Evolutionary conservation across 2,797 vertebrate species (phyloP).

Genomic region (Gastrophryne carolinensis): DNA sequence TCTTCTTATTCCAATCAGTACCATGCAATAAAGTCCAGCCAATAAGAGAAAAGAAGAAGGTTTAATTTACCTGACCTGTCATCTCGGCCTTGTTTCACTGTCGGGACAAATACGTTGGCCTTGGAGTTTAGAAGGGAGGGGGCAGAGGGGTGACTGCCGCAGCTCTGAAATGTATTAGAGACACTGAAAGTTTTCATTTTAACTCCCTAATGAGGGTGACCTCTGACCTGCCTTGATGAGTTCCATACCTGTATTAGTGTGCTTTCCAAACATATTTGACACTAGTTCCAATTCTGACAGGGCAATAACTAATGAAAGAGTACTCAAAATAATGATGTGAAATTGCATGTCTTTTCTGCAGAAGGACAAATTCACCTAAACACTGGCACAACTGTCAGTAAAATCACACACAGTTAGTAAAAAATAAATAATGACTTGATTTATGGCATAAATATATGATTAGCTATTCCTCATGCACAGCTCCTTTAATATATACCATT

Average conservation of each 20-base stretch:
- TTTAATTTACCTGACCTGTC: slow-evolving; percentile 73
- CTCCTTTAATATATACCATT: neutral
- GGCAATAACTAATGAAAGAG: slow-evolving; percentile 97
- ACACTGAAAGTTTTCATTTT: slow-evolving; percentile 96
- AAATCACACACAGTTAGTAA: slow-evolving; percentile 62
- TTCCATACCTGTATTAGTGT: slow-evolving; percentile 96
- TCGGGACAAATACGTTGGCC: slow-evolving; percentile 68
- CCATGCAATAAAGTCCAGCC: slow-evolving; percentile 72
- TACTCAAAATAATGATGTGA: slow-evolving; percentile 91
- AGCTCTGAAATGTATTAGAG: slow-evolving; percentile 82
- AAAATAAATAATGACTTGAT: slow-evolving; percentile 69
- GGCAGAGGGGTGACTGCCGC: slow-evolving; percentile 69
- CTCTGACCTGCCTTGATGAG: slow-evolving; percentile 94
- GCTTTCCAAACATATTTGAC: slow-evolving; percentile 81
- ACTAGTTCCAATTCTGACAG: slow-evolving; percentile 89
- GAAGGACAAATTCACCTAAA: slow-evolving; percentile 81
- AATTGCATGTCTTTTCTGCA: slow-evolving; percentile 78
- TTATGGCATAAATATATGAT: neutral
- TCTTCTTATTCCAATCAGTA: slow-evolving; percentile 70
- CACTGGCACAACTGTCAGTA: slow-evolving; percentile 70
- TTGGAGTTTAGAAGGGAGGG: slow-evolving; percentile 67
- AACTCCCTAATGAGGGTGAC: slow-evolving; percentile 97
- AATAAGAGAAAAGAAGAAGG: slow-evolving; percentile 1
- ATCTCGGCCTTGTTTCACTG: slow-evolving; percentile 83
- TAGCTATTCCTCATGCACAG: no score